Evolutionary conservation across 1,140 invertebrate species (phyloP).

Genomic region (Aphelinus certus): DNA sequence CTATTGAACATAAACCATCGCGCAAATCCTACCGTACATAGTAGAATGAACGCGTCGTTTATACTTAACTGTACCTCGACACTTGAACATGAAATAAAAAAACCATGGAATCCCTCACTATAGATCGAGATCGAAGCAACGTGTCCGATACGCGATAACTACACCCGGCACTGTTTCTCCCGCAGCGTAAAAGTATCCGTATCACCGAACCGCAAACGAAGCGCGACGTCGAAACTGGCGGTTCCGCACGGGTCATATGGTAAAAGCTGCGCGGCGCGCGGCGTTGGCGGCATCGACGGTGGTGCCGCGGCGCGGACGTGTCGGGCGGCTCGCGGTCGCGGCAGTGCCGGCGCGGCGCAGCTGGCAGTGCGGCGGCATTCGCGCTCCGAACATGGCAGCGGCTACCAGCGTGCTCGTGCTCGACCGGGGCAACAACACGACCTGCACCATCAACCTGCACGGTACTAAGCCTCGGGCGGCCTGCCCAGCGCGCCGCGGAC

Average conservation of each 20-base stretch:
- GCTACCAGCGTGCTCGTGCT: constrained; percentile 92
- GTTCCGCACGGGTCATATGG: no score
- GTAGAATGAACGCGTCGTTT: no score
- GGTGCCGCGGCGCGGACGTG: neutral
- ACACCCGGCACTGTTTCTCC: no score
- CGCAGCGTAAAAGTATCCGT: neutral
- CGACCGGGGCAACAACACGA: constrained; percentile 94
- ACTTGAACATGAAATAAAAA: no score
- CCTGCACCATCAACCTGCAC: constrained; percentile 93
- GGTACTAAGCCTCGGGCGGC: constrained; percentile 70
- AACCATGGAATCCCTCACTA: no score
- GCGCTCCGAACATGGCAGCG: constrained; percentile 75
- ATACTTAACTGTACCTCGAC: no score
- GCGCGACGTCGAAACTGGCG: no score
- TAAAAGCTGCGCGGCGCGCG: neutral
- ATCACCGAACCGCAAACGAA: constrained; percentile 2
- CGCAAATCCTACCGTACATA: no score
- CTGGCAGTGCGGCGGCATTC: constrained; percentile 32
- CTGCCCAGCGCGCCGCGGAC: constrained; percentile 20
- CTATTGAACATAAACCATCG: no score
- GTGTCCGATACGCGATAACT: no score
- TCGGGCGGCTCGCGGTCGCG: neutral
- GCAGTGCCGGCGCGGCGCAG: constrained; percentile 3
- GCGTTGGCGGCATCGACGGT: neutral
- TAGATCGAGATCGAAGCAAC: no score